phyloP scores from a whole-genome alignment of 2,797 vertebrate species.

The Syngnathus acus region DNA sequence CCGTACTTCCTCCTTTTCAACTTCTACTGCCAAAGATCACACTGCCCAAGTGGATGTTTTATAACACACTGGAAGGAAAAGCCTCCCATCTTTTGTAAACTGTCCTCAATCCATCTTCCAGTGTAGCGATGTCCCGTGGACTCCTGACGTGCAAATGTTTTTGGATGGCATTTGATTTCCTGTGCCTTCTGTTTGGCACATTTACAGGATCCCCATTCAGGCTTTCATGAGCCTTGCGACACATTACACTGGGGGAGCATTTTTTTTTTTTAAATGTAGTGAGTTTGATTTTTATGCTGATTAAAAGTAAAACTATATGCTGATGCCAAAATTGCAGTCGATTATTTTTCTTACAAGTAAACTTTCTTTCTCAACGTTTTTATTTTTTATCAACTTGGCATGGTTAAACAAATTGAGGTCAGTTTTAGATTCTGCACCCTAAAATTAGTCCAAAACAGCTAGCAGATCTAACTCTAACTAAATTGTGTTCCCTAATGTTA shows the following conservation, averaged over 20 bases:
- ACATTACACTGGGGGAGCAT: slow-evolving; percentile 15
- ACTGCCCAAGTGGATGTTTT: slow-evolving; percentile 33
- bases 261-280: too few relatives aligned
- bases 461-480: too few relatives aligned
- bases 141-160: slow-evolving; percentile 14
- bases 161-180: slow-evolving; percentile 48
- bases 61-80: slow-evolving; percentile 44
- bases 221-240: slow-evolving; percentile 45
- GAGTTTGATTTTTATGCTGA: too few relatives aligned
- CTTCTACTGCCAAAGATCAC: slow-evolving; percentile 43
- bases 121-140: slow-evolving; percentile 26
- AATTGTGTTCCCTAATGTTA: slow-evolving; percentile 6
- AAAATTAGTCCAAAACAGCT: too few relatives aligned
- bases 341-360: too few relatives aligned
- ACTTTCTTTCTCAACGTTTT: too few relatives aligned
- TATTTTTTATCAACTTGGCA: too few relatives aligned
- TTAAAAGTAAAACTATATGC: too few relatives aligned
- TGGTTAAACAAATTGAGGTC: too few relatives aligned
- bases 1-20: slow-evolving; percentile 47
- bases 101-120: slow-evolving; percentile 28
- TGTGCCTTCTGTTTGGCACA: slow-evolving; percentile 37
- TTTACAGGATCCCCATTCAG: slow-evolving; percentile 34
- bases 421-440: too few relatives aligned
- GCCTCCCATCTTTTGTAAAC: slow-evolving; percentile 21
- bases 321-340: too few relatives aligned